Base-by-base conservation (phyloP, 2,888 invertebrate genomes). In the Trimorus sp. region DNA sequence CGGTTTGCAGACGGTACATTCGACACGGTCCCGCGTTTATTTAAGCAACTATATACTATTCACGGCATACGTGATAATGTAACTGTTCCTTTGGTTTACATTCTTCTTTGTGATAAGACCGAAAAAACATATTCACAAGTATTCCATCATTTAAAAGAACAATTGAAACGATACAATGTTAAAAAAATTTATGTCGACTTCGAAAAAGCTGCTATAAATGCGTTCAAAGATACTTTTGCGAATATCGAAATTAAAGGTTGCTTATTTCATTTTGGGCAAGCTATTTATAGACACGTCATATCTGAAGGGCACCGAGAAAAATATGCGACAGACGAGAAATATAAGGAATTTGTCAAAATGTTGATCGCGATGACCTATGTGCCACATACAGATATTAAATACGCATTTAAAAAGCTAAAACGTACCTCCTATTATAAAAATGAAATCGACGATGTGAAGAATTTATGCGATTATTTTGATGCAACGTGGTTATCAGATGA, bases 271-370 rank as follows among this genome's bases (percentile, higher is more conserved):
- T 40, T 68, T 11, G 56, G 68, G 7, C 56, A 68, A 15, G 26
- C 36, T 0, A 38, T 58, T 11, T 68, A 68, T 37, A 8, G 68
- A 6, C 56, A 58, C 40, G 56, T 68, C 7, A 12, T 11, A n/a
- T 48, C 1, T 26, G 26, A 26, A 26, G 68, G 68, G 6, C 26
- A 12, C 36, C 68, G 56, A 15, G n/a, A 26, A 11, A 7, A 3
- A 11, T 68, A 68, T 37, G 1, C 56, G 1, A 15, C 8, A 16
- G 68, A 58, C 11, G 68, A 68, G 53, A 7, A 68, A 14, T 56
- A 14, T n/a, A 36, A 8, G 36, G 68, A 56, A 48, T 68, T 68
- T 37, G 58, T 68, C 26, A 68, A 68, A 48, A 68, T 68, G 68
- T 37, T 45, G 8, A 38, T 68, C 14, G 42, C 56, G 7, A 16